Percentiles rank a stretch among this genome's conserved stretches.
Evolutionary conservation across 1,140 invertebrate species (phyloP).

Genomic region (Globodera rostochiensis): DNA sequence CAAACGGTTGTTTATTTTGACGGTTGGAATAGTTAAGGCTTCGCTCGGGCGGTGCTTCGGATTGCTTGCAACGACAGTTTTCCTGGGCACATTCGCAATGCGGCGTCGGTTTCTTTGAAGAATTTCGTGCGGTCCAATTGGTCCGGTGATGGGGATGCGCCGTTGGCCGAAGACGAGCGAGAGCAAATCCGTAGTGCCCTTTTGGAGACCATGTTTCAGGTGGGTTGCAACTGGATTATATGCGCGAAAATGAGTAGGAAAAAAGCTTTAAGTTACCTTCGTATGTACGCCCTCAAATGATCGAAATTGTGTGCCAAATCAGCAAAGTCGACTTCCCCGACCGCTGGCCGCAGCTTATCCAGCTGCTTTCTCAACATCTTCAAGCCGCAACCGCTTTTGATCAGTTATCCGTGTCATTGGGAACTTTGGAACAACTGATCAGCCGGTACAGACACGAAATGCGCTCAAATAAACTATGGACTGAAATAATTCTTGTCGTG

Average conservation of each 20-base stretch:
- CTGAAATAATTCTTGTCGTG: slow-evolving; percentile 45
- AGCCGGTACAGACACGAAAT: slow-evolving; percentile 44
- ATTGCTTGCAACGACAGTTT: slow-evolving; percentile 21
- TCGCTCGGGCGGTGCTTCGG: slow-evolving; percentile 21
- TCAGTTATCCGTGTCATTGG: slow-evolving; percentile 33
- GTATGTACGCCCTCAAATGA: slow-evolving; percentile 36
- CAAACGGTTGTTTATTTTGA: not conserved
- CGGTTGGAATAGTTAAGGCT: slow-evolving; percentile 32
- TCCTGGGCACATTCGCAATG: slow-evolving; percentile 45
- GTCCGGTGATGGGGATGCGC: slow-evolving; percentile 38
- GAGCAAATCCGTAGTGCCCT: slow-evolving; percentile 37
- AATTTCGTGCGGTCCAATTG: slow-evolving; percentile 52
- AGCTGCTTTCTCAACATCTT: slow-evolving; percentile 36
- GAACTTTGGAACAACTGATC: slow-evolving; percentile 45
- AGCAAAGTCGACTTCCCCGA: slow-evolving; percentile 44
- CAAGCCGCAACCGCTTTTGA: slow-evolving; percentile 39
- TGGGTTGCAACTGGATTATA: not conserved
- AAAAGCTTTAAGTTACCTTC: slow-evolving; percentile 8
- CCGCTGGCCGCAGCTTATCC: slow-evolving; percentile 38
- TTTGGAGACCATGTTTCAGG: slow-evolving; percentile 36
- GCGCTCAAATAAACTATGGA: slow-evolving; percentile 35
- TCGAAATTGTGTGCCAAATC: slow-evolving; percentile 46
- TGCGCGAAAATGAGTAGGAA: not conserved
- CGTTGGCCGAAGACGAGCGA: slow-evolving; percentile 37
- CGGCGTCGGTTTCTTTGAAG: slow-evolving; percentile 50